These are phyloP conservation scores for Pilophorus perplexus DNA, from an alignment of 2,888 invertebrate genomes.

Conservation along the genomic window DNA sequence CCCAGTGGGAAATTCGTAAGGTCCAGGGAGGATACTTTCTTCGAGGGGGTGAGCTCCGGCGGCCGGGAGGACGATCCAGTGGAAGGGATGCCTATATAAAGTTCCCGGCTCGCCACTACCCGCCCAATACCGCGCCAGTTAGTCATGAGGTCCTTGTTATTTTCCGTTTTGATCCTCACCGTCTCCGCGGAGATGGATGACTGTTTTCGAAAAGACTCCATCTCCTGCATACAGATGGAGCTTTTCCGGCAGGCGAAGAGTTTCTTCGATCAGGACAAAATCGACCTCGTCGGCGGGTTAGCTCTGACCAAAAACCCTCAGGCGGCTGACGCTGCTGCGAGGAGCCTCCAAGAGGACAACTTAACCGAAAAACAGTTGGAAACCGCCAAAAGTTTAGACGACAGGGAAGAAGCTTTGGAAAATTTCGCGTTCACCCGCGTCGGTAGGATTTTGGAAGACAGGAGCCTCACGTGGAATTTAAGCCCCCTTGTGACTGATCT, in stretches of 20 bases:
- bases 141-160: conserved; percentile 28
- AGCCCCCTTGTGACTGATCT: conserved; percentile 53
- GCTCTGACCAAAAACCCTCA: conserved; percentile 49
- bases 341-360: conserved; percentile 55
- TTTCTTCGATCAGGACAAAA: conserved; percentile 60
- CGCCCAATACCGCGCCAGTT: conserved; percentile 2
- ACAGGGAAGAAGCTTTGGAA: conserved; percentile 59
- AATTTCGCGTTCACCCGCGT: conserved; percentile 59
- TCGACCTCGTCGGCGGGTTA: conserved; percentile 59
- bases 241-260: conserved; percentile 60
- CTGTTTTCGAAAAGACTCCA: conserved; percentile 62
- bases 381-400: conserved; percentile 55
- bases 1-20: neutral
- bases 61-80: neutral
- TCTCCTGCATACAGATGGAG: conserved; percentile 60
- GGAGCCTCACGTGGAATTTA: conserved; percentile 57
- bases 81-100: conserved; percentile 25
- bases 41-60: neutral
- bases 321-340: conserved; percentile 53
- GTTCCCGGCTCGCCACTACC: neutral
- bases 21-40: conserved; percentile 3
- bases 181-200: conserved; percentile 52
- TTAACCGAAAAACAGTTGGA: conserved; percentile 53
- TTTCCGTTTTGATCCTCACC: conserved; percentile 9
- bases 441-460: conserved; percentile 58